These are phyloP conservation scores for Chironomus striatipennis DNA, from an alignment of 1,140 invertebrate species.

Conservation along the genomic window DNA sequence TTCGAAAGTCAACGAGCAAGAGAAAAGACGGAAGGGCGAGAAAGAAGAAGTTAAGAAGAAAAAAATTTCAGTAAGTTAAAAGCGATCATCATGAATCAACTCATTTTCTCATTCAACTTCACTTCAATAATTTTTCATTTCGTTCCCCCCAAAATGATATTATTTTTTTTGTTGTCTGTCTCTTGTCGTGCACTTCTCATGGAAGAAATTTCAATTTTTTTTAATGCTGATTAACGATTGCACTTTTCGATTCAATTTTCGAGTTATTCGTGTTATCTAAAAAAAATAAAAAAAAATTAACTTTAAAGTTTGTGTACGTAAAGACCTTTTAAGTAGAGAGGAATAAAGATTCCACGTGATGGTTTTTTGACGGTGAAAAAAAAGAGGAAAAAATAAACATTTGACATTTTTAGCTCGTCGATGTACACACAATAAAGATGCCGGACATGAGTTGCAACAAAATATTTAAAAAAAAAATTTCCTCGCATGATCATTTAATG, in stretches of 20 bases:
- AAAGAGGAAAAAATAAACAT: too few relatives aligned
- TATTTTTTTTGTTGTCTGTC: too few relatives aligned
- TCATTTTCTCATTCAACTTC: neutral
- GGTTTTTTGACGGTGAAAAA: too few relatives aligned
- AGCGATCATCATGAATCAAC: constrained; percentile 1
- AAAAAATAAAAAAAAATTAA: neutral
- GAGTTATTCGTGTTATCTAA: neutral
- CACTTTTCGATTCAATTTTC: constrained; percentile 2
- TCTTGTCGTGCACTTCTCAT: neutral
- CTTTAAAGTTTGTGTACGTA: neutral
- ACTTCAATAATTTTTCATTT: neutral
- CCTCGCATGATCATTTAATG: neutral
- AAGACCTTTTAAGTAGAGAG: neutral
- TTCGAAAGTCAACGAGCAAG: too few relatives aligned
- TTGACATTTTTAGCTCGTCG: neutral
- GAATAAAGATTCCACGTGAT: too few relatives aligned
- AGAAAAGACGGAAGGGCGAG: too few relatives aligned
- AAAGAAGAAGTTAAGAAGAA: too few relatives aligned
- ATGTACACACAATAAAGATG: neutral
- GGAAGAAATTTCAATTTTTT: neutral
- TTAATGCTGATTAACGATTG: constrained; percentile 9
- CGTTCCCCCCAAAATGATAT: neutral
- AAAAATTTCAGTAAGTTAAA: neutral
- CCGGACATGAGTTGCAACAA: neutral
- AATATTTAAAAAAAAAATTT: neutral